Evolutionary conservation across 2,888 invertebrate genomes (phyloP).

Genomic region (Myathropa florea): DNA sequence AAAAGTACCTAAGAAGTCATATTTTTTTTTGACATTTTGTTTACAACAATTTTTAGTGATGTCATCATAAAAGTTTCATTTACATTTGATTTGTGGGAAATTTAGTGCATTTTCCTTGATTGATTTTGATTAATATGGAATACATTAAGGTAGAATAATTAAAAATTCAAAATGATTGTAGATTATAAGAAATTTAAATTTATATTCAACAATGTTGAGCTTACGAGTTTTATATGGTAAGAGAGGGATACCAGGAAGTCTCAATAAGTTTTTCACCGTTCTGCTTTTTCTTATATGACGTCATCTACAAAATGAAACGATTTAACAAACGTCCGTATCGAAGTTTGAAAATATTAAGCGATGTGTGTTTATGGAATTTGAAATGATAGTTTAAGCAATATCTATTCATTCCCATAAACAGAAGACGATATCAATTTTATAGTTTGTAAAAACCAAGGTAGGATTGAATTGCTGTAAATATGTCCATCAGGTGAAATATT

Average conservation of each 20-base stretch:
- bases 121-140: slow-evolving; percentile 36
- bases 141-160: slow-evolving; percentile 32
- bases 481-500: not conserved
- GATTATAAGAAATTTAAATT: not conserved
- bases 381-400: not conserved
- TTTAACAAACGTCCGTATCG: slow-evolving; percentile 3
- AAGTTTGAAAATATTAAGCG: slow-evolving; percentile 3
- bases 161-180: not conserved
- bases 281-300: slow-evolving; percentile 63
- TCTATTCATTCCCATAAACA: not conserved
- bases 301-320: slow-evolving; percentile 60
- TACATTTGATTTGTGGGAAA: slow-evolving; percentile 55
- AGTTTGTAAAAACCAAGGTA: not conserved
- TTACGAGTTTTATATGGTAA: not conserved
- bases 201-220: not conserved
- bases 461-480: not conserved
- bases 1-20: slow-evolving; percentile 36
- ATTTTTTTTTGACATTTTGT: slow-evolving; percentile 76
- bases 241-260: slow-evolving; percentile 57
- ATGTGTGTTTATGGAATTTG: not conserved
- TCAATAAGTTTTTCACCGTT: slow-evolving; percentile 59
- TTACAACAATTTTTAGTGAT: slow-evolving; percentile 81
- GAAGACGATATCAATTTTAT: not conserved
- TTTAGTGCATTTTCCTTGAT: slow-evolving; percentile 53
- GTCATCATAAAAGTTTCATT: slow-evolving; percentile 80